Base-by-base conservation (phyloP, 2,888 invertebrate species). In the Eupithecia exiguata region DNA sequence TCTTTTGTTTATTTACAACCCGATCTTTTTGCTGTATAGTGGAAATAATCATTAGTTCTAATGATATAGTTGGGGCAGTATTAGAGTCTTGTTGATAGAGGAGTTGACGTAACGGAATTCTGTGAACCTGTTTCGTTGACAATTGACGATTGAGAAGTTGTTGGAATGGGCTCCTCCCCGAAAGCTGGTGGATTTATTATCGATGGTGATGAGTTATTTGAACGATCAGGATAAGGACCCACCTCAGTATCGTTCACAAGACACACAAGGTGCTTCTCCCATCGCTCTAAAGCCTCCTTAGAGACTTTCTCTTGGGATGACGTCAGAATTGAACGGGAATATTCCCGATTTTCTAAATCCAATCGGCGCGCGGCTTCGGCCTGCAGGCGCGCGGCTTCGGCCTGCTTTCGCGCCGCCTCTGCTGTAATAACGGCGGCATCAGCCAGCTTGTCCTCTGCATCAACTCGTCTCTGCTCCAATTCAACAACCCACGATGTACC, bases 281-380 rank as follows among this genome's bases (percentile, higher is more conserved):
- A 74, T 40, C 76, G 74, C 72, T 71, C 74, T 68, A 76, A 74
- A 70, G 74, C 74, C 38, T 76, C 76, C 62, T 76, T 71, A 30
- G 72, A 18, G 72, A 72, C 71, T 74, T 38, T 70, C 71, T 43
- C 46, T 76, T 71, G 72, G 74, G n/a, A 76, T 43, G 38, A 76
- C 70, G 53, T 74, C 68, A 63, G 46, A 35, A 76, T 74, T 36
- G 68, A 71, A 76, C 21, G 72, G 74, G 21, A 71, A 76, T 36
- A 76, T 76, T n/a, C 74, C 76, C 63, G 76, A 43, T 63, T 76
- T 76, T 14, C 69, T 61, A 61, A 61, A 61, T 30, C 61, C 61
- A 61, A 14, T 49, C 49, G n/a, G n/a, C n/a, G n/a, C n/a, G n/a
- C n/a, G n/a, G 36, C 4, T 7, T 36, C 36, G 6, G 36, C 36